These are phyloP conservation scores for Strix aluco DNA, from an alignment of 2,113 vertebrate genomes.

Conservation along the genomic window DNA sequence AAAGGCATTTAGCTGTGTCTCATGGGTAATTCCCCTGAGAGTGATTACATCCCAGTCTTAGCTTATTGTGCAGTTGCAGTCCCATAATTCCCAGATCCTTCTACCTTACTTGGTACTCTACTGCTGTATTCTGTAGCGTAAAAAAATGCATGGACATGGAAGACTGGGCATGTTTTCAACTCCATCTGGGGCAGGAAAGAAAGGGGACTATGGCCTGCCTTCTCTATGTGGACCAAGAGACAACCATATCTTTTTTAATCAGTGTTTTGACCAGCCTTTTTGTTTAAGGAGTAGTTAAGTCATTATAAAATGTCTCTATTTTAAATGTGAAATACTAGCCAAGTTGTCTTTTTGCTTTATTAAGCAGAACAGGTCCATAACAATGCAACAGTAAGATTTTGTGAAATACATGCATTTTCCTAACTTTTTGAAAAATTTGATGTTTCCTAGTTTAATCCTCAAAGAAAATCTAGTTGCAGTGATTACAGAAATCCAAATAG, in stretches of 20 bases:
- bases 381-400: neutral
- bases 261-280: neutral
- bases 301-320: neutral
- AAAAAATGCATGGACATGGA: neutral
- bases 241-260: neutral
- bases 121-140: neutral
- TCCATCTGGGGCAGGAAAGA: neutral
- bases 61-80: neutral
- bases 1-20: neutral
- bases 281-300: neutral
- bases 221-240: neutral
- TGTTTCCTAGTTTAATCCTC: neutral
- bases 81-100: neutral
- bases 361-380: neutral
- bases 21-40: neutral
- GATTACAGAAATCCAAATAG: neutral
- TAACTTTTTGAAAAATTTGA: neutral
- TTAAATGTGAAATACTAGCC: neutral
- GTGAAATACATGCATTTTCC: neutral
- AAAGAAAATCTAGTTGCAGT: neutral
- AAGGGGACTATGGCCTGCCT: neutral
- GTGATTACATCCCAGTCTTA: neutral
- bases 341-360: neutral
- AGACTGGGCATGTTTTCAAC: neutral
- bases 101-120: neutral